Percentiles rank a stretch among this genome's conserved stretches.
Evolutionary conservation across 2,888 invertebrate genomes (phyloP).

Genomic region (Aphrophora alni): DNA sequence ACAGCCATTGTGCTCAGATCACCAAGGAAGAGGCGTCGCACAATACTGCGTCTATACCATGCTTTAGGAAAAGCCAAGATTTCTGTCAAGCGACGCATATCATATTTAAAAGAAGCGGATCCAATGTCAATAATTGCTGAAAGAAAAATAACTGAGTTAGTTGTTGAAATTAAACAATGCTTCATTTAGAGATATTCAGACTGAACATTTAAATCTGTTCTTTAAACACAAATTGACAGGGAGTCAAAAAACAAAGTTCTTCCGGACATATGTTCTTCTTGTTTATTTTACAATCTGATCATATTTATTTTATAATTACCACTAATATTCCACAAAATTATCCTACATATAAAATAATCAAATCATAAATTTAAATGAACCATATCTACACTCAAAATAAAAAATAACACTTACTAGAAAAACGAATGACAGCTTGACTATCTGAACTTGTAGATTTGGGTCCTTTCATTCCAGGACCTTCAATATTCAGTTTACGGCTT

Average conservation of each 20-base stretch:
- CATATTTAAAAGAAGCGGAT: slow-evolving; percentile 96
- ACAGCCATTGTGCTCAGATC: slow-evolving; percentile 74
- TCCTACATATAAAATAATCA: slow-evolving; percentile 23
- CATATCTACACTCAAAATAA: no score
- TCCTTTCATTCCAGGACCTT: slow-evolving; percentile 58
- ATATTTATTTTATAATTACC: no score
- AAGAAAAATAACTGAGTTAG: no score
- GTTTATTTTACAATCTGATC: no score
- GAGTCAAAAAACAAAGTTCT: no score
- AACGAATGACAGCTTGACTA: slow-evolving; percentile 86
- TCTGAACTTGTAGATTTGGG: slow-evolving; percentile 61
- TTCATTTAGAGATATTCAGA: no score
- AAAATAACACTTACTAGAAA: slow-evolving; percentile 88
- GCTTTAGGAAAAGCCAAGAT: slow-evolving; percentile 98
- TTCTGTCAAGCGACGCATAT: slow-evolving; percentile 96
- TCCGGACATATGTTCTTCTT: no score
- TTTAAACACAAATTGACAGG: no score
- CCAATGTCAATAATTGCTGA: slow-evolving; percentile 32
- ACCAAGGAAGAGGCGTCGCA: slow-evolving; percentile 89
- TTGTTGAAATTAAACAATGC: no score
- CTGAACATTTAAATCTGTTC: no score
- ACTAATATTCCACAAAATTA: slow-evolving; percentile 16
- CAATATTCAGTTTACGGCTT: slow-evolving; percentile 85
- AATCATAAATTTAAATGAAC: no score
- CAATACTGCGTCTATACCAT: slow-evolving; percentile 96